phyloP scores from a whole-genome alignment of 2,797 vertebrate genomes.

The Myotis planiceps region DNA sequence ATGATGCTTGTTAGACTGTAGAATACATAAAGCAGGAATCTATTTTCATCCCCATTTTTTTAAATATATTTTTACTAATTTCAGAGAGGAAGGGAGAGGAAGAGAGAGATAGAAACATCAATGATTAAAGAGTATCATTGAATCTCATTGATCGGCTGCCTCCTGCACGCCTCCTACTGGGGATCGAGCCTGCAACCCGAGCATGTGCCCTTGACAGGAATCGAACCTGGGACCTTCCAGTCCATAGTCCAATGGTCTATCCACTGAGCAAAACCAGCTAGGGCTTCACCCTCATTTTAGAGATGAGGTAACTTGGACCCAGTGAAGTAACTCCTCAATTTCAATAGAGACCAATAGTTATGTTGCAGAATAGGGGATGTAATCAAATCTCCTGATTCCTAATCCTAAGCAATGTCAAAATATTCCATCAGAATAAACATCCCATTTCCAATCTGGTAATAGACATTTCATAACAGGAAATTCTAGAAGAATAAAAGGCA shows the following conservation, averaged over 20 bases:
- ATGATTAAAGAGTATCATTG: no score
- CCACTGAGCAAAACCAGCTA: no score
- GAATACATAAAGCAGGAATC: not conserved
- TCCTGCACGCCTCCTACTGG: no score
- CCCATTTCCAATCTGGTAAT: not conserved
- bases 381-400: not conserved
- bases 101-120: no score
- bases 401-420: constrained; percentile 12
- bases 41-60: not conserved
- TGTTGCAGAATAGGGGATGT: not conserved
- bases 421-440: not conserved
- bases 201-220: no score
- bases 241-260: no score
- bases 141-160: no score
- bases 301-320: not conserved
- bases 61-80: no score
- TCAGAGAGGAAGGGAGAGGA: no score
- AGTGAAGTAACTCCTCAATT: not conserved
- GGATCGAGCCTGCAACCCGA: no score
- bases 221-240: no score
- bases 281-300: not conserved
- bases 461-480: constrained; percentile 3
- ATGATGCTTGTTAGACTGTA: not conserved
- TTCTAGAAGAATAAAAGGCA: not conserved
- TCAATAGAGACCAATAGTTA: not conserved